These are phyloP conservation scores for Empidonax traillii DNA, from an alignment of 2,113 vertebrate genomes.

Conservation along the genomic window DNA sequence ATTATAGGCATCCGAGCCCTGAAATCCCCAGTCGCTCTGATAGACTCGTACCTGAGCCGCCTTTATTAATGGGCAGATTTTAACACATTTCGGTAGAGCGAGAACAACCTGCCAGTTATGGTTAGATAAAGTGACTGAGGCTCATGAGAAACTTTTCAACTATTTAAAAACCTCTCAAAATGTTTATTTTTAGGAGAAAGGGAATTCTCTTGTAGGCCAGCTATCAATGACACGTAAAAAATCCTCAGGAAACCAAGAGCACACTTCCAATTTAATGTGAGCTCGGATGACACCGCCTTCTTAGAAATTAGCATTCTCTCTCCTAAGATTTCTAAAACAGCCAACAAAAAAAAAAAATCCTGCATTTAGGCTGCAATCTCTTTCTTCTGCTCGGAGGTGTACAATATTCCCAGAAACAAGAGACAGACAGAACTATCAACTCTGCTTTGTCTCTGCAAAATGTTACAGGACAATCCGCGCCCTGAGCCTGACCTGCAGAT, in stretches of 20 bases:
- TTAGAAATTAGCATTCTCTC: constrained; percentile 57
- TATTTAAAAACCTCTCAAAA: constrained; percentile 67
- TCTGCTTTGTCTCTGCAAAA: constrained; percentile 77
- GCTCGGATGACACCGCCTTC: constrained; percentile 64
- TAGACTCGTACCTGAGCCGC: constrained; percentile 25
- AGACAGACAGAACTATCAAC: constrained; percentile 67
- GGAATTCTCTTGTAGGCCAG: constrained; percentile 62
- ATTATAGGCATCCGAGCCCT: neutral
- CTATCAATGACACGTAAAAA: constrained; percentile 67
- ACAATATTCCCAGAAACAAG: constrained; percentile 66
- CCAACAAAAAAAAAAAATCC: constrained; percentile 44
- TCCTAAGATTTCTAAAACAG: constrained; percentile 66
- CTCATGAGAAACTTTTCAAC: constrained; percentile 50
- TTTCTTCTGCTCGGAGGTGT: constrained; percentile 65
- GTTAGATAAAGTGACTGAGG: constrained; percentile 38
- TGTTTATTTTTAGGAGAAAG: constrained; percentile 65
- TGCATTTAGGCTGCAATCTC: constrained; percentile 17
- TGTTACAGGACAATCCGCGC: constrained; percentile 63
- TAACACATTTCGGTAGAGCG: neutral
- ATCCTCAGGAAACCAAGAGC: constrained; percentile 63
- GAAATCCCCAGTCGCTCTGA: neutral
- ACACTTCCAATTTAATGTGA: constrained; percentile 56
- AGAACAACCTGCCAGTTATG: constrained; percentile 40
- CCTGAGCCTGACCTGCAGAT: constrained; percentile 68
- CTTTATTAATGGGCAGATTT: constrained; percentile 47